Evolutionary conservation across 2,888 invertebrate species (phyloP).

Genomic region (Tolmerus cingulatus): DNA sequence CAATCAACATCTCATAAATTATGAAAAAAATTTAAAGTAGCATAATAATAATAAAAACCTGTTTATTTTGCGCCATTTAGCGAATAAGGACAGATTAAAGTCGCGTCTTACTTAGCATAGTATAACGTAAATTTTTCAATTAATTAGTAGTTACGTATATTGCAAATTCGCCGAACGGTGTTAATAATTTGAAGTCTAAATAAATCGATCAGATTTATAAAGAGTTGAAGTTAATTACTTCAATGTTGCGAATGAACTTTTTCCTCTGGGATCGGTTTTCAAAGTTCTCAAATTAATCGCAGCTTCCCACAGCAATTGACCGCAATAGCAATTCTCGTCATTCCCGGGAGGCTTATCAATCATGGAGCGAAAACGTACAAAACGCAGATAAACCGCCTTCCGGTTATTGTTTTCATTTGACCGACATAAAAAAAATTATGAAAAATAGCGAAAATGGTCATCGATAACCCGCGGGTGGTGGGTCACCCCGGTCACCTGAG

Average conservation of each 20-base stretch:
- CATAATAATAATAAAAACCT: no score
- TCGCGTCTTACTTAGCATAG: no score
- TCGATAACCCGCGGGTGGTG: not conserved
- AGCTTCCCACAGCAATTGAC: not conserved
- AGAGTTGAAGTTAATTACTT: not conserved
- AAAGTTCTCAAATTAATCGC: not conserved
- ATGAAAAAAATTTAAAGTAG: no score
- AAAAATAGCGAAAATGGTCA: not conserved
- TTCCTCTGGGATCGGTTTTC: not conserved
- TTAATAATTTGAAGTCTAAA: no score
- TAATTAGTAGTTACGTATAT: no score
- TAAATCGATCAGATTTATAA: not conserved
- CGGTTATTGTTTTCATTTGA: conserved; percentile 9
- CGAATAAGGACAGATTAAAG: no score
- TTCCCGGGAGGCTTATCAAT: not conserved
- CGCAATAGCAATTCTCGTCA: not conserved
- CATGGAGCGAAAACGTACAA: not conserved
- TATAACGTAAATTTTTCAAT: no score
- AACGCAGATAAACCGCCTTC: not conserved
- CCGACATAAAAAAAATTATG: not conserved
- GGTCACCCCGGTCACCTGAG: conserved; percentile 2
- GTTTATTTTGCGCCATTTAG: no score
- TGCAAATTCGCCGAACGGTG: no score
- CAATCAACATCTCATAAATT: no score
- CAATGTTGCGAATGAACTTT: not conserved